Percentiles rank a stretch among this genome's conserved stretches.
phyloP scores from a whole-genome alignment of 2,888 invertebrate species.

The Plemyria rubiginata region DNA sequence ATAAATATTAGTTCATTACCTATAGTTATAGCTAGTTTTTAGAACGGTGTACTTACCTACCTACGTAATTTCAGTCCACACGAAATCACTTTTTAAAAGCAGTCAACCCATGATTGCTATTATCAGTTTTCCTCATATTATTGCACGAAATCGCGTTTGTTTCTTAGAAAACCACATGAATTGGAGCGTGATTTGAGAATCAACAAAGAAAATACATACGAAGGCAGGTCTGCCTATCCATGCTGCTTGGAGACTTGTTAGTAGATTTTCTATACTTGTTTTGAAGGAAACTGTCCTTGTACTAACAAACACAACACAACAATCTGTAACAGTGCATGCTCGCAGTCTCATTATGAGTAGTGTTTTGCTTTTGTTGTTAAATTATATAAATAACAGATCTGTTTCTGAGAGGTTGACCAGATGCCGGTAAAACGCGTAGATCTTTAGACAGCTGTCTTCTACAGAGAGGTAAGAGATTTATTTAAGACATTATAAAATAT shows the following conservation, averaged over 20 bases:
- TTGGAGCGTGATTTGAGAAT: constrained; percentile 3
- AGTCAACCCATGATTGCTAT: constrained; percentile 19
- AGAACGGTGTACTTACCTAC: too few species aligned
- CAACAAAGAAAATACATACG: not conserved
- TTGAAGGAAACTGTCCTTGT: constrained; percentile 1
- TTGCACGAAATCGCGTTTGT: not conserved
- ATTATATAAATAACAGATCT: constrained; percentile 8
- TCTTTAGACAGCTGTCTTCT: constrained; percentile 10
- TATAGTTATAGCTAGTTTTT: too few species aligned
- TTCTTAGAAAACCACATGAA: not conserved
- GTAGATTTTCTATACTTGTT: constrained; percentile 15
- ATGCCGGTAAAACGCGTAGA: constrained; percentile 1
- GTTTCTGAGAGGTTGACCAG: not conserved
- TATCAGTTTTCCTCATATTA: constrained; percentile 13
- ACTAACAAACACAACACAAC: not conserved
- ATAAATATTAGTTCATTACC: too few species aligned
- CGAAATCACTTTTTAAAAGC: not conserved
- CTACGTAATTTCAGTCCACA: not conserved
- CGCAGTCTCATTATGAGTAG: not conserved
- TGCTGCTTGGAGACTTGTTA: constrained; percentile 1
- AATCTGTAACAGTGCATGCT: not conserved
- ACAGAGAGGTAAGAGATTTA: constrained; percentile 15
- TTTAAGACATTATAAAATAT: not conserved
- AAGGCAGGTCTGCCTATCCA: not conserved
- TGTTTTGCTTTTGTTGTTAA: constrained; percentile 9